Base-by-base conservation (phyloP, 2,797 vertebrate genomes). In the Tenualosa thibaudeaui region DNA sequence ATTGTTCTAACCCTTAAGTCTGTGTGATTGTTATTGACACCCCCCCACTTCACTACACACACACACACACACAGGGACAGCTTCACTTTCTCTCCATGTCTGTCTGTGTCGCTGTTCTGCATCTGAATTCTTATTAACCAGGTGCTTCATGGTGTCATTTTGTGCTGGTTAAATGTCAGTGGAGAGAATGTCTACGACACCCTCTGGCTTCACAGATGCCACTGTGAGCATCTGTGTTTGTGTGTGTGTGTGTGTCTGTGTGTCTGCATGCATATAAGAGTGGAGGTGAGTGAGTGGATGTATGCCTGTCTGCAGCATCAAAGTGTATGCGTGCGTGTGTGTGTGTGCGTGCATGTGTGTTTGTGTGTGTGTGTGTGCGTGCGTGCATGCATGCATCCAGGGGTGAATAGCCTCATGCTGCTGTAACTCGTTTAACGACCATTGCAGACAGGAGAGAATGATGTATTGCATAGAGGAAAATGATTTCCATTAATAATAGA, bases 171-270 rank as follows among this genome's bases (percentile, higher is more conserved):
- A 78, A 78, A 46, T 78, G 40, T 71, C 85, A 10, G 7, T 86
- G 84, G 58, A 86, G 68, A 68, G 68, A 40, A 40, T 19, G 19
- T 58, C 56, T 19, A 7, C 56, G 6, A 58, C 56, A 22, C 22
- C 65, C 65, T 71, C 26, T 71, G 65, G 65, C 26, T 17, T 15
- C n/a, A 24, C 9, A 81, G 87, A 31, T 31, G 31, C 31, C 31
- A 31, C 31, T 31, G 31, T 31, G 31, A 31, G 31, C 31, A 31
- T 31, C 31, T 51, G 87, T 92, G 91, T 94, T 88, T 0, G 49
- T 5, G n/a, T 19, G 31, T 10, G 26, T 43, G 56, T 49, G 17
- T 13, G 54, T 12, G 37, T 37, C 75, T 26, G 15, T n/a, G 3
- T 1, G 56, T 49, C 12, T 68, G 62, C 1, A 31, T 22, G 62